phyloP scores from a whole-genome alignment of 2,113 vertebrate species.

The Pogona vitticeps region DNA sequence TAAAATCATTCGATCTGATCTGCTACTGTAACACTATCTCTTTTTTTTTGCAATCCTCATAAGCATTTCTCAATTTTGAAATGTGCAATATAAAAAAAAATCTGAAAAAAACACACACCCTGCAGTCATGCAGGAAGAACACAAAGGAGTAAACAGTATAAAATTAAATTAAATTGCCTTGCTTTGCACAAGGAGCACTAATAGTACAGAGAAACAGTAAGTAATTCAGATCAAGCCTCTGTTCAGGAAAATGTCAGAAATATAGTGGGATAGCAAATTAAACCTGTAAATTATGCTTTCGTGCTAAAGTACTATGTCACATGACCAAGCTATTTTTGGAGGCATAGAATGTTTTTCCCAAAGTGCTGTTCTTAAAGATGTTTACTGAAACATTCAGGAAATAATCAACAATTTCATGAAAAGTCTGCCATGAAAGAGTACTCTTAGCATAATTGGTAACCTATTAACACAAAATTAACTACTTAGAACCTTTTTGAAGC shows the following conservation, averaged over 20 bases:
- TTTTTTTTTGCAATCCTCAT: not conserved
- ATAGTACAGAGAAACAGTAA: slow-evolving; percentile 50
- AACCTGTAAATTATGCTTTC: slow-evolving; percentile 68
- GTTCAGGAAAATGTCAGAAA: slow-evolving; percentile 61
- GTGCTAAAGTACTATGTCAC: slow-evolving; percentile 58
- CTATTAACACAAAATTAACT: slow-evolving; percentile 49
- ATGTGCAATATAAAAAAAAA: slow-evolving; percentile 22
- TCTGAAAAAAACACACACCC: slow-evolving; percentile 43
- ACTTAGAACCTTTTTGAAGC: slow-evolving; percentile 44
- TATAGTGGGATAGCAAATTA: slow-evolving; percentile 64
- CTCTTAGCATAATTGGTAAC: slow-evolving; percentile 26
- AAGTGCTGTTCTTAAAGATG: slow-evolving; percentile 52
- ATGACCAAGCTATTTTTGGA: slow-evolving; percentile 67
- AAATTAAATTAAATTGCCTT: slow-evolving; percentile 28
- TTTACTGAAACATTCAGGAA: slow-evolving; percentile 62
- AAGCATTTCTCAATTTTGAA: slow-evolving; percentile 30
- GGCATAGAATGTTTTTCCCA: not conserved
- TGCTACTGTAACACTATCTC: not conserved
- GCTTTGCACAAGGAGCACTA: slow-evolving; percentile 40
- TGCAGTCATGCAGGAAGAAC: slow-evolving; percentile 7
- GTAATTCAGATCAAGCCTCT: slow-evolving; percentile 52
- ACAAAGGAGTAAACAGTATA: slow-evolving; percentile 36
- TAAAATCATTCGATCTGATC: not conserved
- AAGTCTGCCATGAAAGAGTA: slow-evolving; percentile 37
- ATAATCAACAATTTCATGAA: slow-evolving; percentile 61